Conservation (phyloP, 2,113 vertebrate species). For the Chiloscyllium plagiosum region DNA sequence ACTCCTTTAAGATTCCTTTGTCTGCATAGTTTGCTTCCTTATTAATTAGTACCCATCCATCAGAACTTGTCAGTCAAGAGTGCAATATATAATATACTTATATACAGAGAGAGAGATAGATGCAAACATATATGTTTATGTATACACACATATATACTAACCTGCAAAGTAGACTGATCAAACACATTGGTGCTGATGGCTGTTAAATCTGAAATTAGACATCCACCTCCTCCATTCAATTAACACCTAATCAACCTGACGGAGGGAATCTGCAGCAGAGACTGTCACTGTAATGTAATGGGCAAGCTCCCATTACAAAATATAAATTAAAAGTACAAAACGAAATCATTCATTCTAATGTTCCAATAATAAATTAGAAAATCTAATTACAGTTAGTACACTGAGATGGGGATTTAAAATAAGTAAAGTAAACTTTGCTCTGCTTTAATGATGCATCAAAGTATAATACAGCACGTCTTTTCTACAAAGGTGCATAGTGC, state of each 20-base stretch:
- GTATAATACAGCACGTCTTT: not conserved
- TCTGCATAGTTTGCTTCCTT: slow-evolving; percentile 31
- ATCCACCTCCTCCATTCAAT: slow-evolving; percentile 22
- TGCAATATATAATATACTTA: not conserved
- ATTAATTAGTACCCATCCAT: slow-evolving; percentile 32
- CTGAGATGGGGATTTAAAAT: slow-evolving; percentile 33
- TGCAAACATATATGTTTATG: not conserved
- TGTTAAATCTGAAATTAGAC: not conserved
- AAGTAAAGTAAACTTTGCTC: slow-evolving; percentile 35
- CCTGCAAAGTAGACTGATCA: not conserved
- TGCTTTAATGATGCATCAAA: slow-evolving; percentile 28
- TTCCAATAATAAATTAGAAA: slow-evolving; percentile 36
- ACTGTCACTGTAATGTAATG: slow-evolving; percentile 17
- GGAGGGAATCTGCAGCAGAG: not conserved
- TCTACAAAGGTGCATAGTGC: slow-evolving; percentile 22
- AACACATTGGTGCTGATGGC: not conserved
- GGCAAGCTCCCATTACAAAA: slow-evolving; percentile 30
- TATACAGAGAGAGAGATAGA: not conserved
- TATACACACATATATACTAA: not conserved
- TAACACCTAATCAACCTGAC: slow-evolving; percentile 27
- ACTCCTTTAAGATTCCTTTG: slow-evolving; percentile 19
- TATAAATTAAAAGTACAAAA: slow-evolving; percentile 37
- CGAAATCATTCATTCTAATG: slow-evolving; percentile 32
- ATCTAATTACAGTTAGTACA: slow-evolving; percentile 32
- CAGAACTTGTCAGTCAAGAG: not conserved